These are phyloP conservation scores for Sipunculus nudus DNA, from an alignment of 2,888 invertebrate genomes.

Conservation along the genomic window DNA sequence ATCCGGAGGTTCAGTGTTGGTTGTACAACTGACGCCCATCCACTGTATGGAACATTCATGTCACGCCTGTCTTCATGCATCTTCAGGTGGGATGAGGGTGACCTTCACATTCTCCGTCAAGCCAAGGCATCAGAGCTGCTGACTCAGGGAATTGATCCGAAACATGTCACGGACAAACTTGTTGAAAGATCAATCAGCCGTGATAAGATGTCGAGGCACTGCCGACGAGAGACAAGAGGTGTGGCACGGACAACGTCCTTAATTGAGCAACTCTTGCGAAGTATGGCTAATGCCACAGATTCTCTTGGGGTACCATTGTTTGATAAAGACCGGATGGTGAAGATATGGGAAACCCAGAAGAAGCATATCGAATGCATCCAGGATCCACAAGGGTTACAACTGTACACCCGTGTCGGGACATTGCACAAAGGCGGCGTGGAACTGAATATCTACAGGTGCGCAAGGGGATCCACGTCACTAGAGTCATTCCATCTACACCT, in stretches of 20 bases:
- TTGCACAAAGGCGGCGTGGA: slow-evolving; percentile 35
- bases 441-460: slow-evolving; percentile 41
- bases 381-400: slow-evolving; percentile 28
- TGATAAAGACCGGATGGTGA: slow-evolving; percentile 18
- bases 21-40: slow-evolving; percentile 36
- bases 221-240: slow-evolving; percentile 35
- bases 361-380: slow-evolving; percentile 37
- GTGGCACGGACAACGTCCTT: slow-evolving; percentile 18
- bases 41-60: slow-evolving; percentile 41
- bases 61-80: slow-evolving; percentile 30
- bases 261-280: slow-evolving; percentile 26
- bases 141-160: background rate
- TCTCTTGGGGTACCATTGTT: slow-evolving; percentile 36
- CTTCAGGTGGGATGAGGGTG: slow-evolving; percentile 39
- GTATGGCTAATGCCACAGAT: slow-evolving; percentile 30
- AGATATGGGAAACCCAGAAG: slow-evolving; percentile 34
- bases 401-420: slow-evolving; percentile 35
- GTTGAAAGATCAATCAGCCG: slow-evolving; percentile 22
- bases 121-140: slow-evolving; percentile 41
- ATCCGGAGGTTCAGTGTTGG: slow-evolving; percentile 34
- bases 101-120: slow-evolving; percentile 26
- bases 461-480: slow-evolving; percentile 45
- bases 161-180: no score
- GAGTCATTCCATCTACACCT: slow-evolving; percentile 45
- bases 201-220: slow-evolving; percentile 37